Evolutionary conservation across 2,797 vertebrate species (phyloP).

Genomic region (Pangasius krempfi): DNA sequence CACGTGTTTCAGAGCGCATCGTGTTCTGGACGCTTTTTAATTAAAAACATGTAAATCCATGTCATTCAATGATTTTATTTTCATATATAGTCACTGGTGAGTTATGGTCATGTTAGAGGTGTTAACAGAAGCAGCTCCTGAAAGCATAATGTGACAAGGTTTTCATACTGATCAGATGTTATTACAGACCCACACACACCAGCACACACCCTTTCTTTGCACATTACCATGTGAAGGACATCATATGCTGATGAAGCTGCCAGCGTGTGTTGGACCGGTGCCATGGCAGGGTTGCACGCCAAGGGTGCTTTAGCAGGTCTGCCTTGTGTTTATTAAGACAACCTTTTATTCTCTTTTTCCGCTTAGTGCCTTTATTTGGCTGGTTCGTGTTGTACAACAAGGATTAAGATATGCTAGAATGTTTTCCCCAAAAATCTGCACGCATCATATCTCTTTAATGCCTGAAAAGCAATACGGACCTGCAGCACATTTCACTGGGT

Average conservation of each 20-base stretch:
- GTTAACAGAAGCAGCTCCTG: background rate
- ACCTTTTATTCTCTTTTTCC: background rate
- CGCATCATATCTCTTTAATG: background rate
- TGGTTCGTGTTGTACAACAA: conserved; percentile 30
- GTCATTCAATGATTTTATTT: background rate
- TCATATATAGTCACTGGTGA: background rate
- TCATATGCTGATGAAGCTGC: conserved; percentile 46
- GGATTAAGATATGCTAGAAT: conserved; percentile 11
- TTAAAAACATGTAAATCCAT: background rate
- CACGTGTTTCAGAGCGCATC: background rate
- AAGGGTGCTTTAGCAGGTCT: conserved; percentile 1
- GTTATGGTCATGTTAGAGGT: background rate
- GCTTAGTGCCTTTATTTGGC: conserved; percentile 13
- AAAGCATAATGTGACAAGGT: background rate
- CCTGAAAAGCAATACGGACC: background rate
- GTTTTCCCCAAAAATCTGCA: conserved; percentile 5
- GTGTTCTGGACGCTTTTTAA: background rate
- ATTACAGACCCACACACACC: background rate
- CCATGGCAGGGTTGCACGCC: conserved; percentile 11
- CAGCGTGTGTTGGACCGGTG: conserved; percentile 18
- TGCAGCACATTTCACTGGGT: background rate
- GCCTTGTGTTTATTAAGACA: conserved; percentile 20
- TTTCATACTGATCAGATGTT: background rate
- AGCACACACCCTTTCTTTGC: background rate
- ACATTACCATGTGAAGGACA: conserved; percentile 32